Conservation (phyloP, 2,113 vertebrate genomes). For the Amia ocellicauda region DNA sequence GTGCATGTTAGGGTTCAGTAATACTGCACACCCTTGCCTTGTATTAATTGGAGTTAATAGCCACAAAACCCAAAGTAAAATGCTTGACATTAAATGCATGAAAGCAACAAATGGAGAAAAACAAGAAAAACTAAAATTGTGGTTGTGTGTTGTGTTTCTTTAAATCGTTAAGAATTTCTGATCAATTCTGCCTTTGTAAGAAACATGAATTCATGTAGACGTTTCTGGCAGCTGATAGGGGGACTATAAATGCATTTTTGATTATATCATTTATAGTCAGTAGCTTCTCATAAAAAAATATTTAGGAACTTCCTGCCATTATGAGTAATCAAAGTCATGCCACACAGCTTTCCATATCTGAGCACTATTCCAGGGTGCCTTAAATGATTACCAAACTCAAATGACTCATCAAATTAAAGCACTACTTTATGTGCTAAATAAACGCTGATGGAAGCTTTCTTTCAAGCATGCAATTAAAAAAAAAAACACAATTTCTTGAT, state of each 20-base stretch:
- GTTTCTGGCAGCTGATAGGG: background rate
- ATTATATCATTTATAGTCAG: background rate
- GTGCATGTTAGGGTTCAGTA: too few relatives aligned
- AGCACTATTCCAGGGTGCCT: background rate
- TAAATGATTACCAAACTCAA: background rate
- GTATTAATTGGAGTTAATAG: background rate
- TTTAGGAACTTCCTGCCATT: background rate
- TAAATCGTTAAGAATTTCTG: background rate
- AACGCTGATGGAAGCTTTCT: background rate
- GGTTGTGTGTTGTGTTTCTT: background rate
- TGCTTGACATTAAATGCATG: background rate
- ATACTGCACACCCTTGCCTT: background rate
- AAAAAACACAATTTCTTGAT: background rate
- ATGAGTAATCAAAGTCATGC: background rate
- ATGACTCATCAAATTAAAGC: background rate
- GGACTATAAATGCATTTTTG: background rate
- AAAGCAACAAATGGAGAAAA: background rate
- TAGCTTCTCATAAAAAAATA: background rate
- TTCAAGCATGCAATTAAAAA: conserved; percentile 9
- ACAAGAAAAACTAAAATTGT: background rate
- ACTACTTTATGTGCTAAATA: background rate
- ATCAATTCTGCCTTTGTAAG: too few relatives aligned
- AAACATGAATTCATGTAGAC: too few relatives aligned
- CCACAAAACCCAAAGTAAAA: conserved; percentile 10
- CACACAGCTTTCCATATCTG: background rate